These are phyloP conservation scores for Oxycera nigricornis DNA, from an alignment of 2,888 invertebrate genomes.

Conservation along the genomic window DNA sequence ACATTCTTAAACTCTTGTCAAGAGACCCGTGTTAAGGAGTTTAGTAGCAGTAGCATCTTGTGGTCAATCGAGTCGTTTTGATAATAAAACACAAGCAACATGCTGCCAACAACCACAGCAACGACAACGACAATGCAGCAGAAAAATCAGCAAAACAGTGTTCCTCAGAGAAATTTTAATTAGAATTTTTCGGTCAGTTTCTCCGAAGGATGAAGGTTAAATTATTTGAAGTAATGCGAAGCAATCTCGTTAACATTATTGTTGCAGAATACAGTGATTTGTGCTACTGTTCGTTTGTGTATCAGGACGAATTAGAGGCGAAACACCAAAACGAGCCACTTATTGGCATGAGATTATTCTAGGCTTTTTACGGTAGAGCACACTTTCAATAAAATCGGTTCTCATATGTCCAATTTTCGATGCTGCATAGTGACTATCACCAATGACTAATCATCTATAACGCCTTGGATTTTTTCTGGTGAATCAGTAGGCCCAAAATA, in stretches of 20 bases:
- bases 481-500: too few relatives aligned
- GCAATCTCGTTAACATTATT: conserved; percentile 37
- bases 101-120: conserved; percentile 17
- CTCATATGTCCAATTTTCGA: too few relatives aligned
- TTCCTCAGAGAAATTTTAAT: conserved; percentile 36
- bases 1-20: conserved; percentile 41
- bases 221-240: conserved; percentile 19
- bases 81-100: conserved; percentile 28
- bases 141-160: conserved; percentile 9
- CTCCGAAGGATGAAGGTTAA: conserved; percentile 19
- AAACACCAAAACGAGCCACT: not conserved
- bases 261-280: conserved; percentile 15
- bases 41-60: conserved; percentile 29
- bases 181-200: conserved; percentile 38
- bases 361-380: too few relatives aligned
- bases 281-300: not conserved
- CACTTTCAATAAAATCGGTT: not conserved
- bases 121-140: not conserved
- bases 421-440: too few relatives aligned
- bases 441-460: too few relatives aligned
- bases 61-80: conserved; percentile 35
- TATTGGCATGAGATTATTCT: not conserved
- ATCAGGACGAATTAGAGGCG: not conserved
- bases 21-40: conserved; percentile 24
- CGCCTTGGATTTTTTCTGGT: too few relatives aligned